Evolutionary conservation across 1,140 invertebrate genomes (phyloP).

Genomic region (Tetraneura akinire): DNA sequence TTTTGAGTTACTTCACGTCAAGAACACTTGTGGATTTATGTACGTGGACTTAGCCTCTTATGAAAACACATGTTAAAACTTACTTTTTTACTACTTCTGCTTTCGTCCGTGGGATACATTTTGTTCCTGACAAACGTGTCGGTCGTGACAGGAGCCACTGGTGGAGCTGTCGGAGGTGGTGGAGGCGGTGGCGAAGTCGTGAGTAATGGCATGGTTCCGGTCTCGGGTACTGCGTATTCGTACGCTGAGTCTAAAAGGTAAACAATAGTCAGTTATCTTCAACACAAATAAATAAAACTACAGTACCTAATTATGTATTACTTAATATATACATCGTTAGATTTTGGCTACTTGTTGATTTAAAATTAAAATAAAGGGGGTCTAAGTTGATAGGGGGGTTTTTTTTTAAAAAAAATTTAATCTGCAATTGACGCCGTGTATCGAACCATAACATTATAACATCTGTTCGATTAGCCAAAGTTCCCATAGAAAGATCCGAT

Average conservation of each 20-base stretch:
- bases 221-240: slow-evolving; percentile 76
- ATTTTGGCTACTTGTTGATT: not conserved
- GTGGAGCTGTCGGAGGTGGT: slow-evolving; percentile 55
- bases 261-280: slow-evolving; percentile 12
- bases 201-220: slow-evolving; percentile 69
- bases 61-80: slow-evolving; percentile 27
- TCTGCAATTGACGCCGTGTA: no score
- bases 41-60: slow-evolving; percentile 10
- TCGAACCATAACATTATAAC: no score
- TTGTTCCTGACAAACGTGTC: slow-evolving; percentile 40
- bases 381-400: no score
- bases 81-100: slow-evolving; percentile 48
- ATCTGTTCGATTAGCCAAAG: no score
- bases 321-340: no score
- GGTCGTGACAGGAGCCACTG: slow-evolving; percentile 29
- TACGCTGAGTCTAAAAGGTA: slow-evolving; percentile 59
- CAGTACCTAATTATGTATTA: not conserved
- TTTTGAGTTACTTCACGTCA: slow-evolving; percentile 25
- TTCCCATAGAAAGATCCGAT: no score
- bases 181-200: slow-evolving; percentile 57
- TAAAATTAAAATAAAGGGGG: not conserved
- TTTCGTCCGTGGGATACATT: slow-evolving; percentile 52
- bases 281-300: not conserved
- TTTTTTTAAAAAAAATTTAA: no score
- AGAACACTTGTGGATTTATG: slow-evolving; percentile 45